Evolutionary conservation across 1,140 invertebrate species (phyloP).

Genomic region (Orchestia grillus): DNA sequence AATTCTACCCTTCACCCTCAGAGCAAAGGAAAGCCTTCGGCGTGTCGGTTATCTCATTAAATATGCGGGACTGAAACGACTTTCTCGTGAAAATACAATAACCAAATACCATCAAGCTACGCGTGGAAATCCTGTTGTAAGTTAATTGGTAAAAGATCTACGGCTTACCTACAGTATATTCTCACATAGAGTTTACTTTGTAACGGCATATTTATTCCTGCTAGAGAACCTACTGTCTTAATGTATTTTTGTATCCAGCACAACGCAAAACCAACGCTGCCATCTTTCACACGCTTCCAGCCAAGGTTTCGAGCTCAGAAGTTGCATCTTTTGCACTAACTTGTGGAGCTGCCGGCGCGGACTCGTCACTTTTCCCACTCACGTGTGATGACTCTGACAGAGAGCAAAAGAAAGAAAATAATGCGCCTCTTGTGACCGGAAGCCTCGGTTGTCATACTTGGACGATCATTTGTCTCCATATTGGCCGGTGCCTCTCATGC

Average conservation of each 20-base stretch:
- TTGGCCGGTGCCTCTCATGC: not conserved
- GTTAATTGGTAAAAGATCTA: no score
- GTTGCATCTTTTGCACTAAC: not conserved
- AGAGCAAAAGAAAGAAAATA: not conserved
- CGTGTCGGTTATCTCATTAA: no score
- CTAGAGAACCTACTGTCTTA: not conserved
- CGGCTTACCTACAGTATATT: no score
- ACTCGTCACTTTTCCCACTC: not conserved
- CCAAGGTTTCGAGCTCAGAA: not conserved
- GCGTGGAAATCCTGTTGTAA: no score
- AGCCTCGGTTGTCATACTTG: not conserved
- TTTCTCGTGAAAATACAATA: no score
- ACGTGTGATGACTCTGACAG: not conserved
- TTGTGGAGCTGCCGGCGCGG: not conserved
- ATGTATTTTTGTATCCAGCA: not conserved
- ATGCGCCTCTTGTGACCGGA: not conserved
- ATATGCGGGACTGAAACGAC: no score
- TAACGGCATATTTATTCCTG: not conserved
- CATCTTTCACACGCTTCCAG: not conserved
- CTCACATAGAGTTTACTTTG: no score
- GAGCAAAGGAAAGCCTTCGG: no score
- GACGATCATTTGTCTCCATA: slow-evolving; percentile 7
- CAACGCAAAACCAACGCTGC: not conserved
- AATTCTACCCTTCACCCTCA: no score
- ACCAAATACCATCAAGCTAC: no score